A percentile compares a stretch with the other conserved stretches of the same genome.
Evolutionary conservation across 2,888 invertebrate genomes (phyloP).

Genomic region (Magallana nippona): DNA sequence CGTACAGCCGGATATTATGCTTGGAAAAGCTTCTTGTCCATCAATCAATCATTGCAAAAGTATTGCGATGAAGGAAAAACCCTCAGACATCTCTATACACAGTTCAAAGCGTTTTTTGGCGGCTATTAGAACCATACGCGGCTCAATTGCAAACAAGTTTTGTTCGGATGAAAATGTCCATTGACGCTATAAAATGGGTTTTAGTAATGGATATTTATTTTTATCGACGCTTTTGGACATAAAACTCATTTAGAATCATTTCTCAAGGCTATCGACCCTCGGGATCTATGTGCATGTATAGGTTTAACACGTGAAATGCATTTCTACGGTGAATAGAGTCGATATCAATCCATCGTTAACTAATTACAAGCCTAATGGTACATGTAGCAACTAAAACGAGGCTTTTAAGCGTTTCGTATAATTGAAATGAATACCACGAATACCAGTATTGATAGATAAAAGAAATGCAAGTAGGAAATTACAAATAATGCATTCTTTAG

Average conservation of each 20-base stretch:
- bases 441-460: no score
- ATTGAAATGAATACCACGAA: no score
- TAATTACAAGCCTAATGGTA: not conserved
- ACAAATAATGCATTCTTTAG: no score
- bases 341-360: not conserved
- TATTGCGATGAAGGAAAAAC: not conserved
- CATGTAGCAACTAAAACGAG: no score
- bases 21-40: slow-evolving; percentile 5
- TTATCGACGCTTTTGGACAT: not conserved
- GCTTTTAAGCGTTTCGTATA: no score
- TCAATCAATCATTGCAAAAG: not conserved
- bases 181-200: slow-evolving; percentile 14
- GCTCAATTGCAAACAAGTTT: no score
- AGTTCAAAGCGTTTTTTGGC: slow-evolving; percentile 14
- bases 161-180: slow-evolving; percentile 11
- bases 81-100: not conserved
- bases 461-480: no score
- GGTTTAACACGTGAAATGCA: slow-evolving; percentile 14
- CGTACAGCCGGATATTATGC: not conserved
- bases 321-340: not conserved
- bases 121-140: no score
- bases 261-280: not conserved
- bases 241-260: slow-evolving; percentile 16
- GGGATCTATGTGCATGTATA: no score
- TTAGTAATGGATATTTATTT: slow-evolving; percentile 21